Conservation (phyloP, 1,140 invertebrate genomes). For the Yoshiicerus persimilis region DNA sequence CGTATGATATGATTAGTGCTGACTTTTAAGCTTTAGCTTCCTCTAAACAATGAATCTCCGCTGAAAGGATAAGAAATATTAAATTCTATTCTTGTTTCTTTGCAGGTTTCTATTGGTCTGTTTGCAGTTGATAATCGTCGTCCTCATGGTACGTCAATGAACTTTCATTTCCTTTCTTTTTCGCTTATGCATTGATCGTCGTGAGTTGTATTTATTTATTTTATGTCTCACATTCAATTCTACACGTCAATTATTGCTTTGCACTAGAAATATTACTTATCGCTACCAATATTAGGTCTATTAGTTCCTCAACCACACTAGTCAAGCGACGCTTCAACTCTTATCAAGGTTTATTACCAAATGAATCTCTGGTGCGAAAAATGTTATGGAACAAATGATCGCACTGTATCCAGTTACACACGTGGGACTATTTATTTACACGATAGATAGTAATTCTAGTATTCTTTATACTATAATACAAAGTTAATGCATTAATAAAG, state of each 20-base stretch:
- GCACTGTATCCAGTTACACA: no score
- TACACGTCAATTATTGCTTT: not conserved
- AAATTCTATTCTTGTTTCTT: slow-evolving; percentile 31
- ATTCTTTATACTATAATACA: no score
- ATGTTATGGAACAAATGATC: no score
- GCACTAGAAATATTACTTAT: not conserved
- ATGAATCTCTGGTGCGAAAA: no score
- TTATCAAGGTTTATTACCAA: no score
- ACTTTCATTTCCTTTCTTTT: slow-evolving; percentile 20
- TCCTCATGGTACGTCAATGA: slow-evolving; percentile 45
- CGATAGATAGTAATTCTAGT: no score
- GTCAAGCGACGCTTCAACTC: no score
- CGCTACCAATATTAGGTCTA: no score
- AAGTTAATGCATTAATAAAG: no score
- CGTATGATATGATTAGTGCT: not conserved
- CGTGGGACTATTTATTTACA: no score
- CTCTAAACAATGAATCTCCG: not conserved
- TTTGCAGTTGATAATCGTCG: slow-evolving; percentile 50
- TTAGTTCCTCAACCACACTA: no score
- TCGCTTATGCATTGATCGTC: not conserved
- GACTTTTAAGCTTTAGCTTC: not conserved
- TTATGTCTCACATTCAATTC: not conserved
- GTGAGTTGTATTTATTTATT: not conserved
- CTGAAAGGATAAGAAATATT: slow-evolving; percentile 22
- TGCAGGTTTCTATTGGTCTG: slow-evolving; percentile 49